Base-by-base conservation (phyloP, 1,140 invertebrate genomes). In the Littorina saxatilis region DNA sequence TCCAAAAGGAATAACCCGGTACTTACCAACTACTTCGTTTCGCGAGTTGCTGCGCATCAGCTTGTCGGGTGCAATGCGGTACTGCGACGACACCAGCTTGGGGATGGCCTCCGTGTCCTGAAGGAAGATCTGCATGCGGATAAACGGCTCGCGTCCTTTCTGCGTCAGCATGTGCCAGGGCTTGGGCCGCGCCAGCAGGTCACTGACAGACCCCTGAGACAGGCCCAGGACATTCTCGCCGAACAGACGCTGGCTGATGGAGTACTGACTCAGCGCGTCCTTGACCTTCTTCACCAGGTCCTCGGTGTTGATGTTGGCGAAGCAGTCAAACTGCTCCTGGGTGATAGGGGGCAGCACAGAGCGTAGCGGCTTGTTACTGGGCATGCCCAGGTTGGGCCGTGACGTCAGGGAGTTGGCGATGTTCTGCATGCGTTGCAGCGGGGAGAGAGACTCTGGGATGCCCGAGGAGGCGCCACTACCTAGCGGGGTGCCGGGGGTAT, bases 161-260 rank as follows among this genome's bases (percentile, higher is more conserved):
- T 99, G 99, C 82, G 98, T 99, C 4, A 99, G 94, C 98, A 99
- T 99, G 90, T 99, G 97, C 98, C 98, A 99, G 0, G 98, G 98
- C 90, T 99, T 99, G 0, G 98, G 98, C 91, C 99, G 98, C 74
- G 98, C 99, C 0, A 99, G 93, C n/a, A 99, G 93, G 92, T 99
- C 98, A 89, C 97, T 99, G 0, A 99, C 98, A 2, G 98, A 99
- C 2, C 91, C 92, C 79, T 94, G 93, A 0, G 98, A 99, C 63
- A 99, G 93, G 0, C 99, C 99, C 63, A 99, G 94, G 20, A 99
- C 98, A 2, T 96, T 98, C 91, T 99, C 99, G 29, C 99, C 99
- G 91, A 99, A 99, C 68, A 99, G 93, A 82, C 99, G 94, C 93
- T 99, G 99, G 82, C 98, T 99, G 88, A 99, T 99, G 76, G 98